Conservation (phyloP, 2,888 invertebrate species). For the Phlogophora meticulosa region DNA sequence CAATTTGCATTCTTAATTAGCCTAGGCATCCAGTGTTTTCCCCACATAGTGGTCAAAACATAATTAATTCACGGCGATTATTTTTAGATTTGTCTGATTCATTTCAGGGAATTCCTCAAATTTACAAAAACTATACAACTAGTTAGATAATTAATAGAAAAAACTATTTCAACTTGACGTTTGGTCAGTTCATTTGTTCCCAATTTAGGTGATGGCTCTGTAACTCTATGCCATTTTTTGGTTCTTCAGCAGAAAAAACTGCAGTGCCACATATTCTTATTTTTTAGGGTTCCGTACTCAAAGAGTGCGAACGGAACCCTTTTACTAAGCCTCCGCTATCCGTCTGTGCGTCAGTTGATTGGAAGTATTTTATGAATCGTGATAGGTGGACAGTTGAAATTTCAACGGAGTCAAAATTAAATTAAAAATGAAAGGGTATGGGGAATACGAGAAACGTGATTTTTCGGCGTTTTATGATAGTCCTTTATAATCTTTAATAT, state of each 20-base stretch:
- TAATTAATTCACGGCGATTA: background rate
- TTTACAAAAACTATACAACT: slow-evolving; percentile 11
- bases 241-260: slow-evolving; percentile 21
- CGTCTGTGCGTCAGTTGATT: too few species aligned
- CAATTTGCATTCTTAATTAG: background rate
- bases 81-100: slow-evolving; percentile 21
- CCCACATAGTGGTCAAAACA: background rate
- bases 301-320: too few species aligned
- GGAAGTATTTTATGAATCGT: too few species aligned
- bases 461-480: too few species aligned
- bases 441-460: too few species aligned
- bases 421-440: too few species aligned
- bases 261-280: slow-evolving; percentile 8
- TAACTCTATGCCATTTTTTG: slow-evolving; percentile 42
- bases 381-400: too few species aligned
- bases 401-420: too few species aligned
- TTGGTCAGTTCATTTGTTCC: slow-evolving; percentile 24
- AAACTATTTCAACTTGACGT: background rate
- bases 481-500: too few species aligned
- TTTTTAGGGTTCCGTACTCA: too few species aligned
- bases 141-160: slow-evolving; percentile 9
- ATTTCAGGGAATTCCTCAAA: slow-evolving; percentile 21
- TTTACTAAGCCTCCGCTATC: too few species aligned
- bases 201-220: slow-evolving; percentile 24
- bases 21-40: slow-evolving; percentile 4